Base-by-base conservation (phyloP, 2,888 invertebrate species). In the Nephrotoma flavescens region DNA sequence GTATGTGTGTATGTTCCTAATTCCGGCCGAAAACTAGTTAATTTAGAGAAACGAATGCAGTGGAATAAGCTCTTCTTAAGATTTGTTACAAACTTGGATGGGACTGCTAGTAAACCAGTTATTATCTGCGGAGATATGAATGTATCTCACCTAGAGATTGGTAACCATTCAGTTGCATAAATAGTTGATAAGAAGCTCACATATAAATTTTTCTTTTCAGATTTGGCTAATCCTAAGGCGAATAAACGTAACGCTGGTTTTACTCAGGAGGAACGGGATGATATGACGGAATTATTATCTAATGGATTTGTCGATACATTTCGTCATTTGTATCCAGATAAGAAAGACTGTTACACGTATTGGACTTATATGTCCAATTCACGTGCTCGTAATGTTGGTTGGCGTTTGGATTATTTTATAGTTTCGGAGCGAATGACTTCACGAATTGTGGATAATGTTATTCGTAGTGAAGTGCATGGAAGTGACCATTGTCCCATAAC, bases 71-170 rank as follows among this genome's bases (percentile, higher is more conserved):
- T 94, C 42, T 97, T 99, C 90, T 94, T 95, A 88, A 93, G 93
- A n/a, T 95, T 95, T 90, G 91, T 99, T 12, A 94, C 95, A 89
- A 93, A 94, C 86, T 92, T 99, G 88, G 97, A 99, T 91, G 92
- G 93, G 88, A 71, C 71, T 2, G 31, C 31, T 31, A 95, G 95
- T 89, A 99, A 99, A 90, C 98, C 99, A 7, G 97, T 99, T 9
- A 96, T 99, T 87, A 94, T 99, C 89, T 97, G 97, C 90, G 99
- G 99, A 0, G 99, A 99, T 91, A 95, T 99, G 94, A 99, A 99
- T 92, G 99, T 99, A 7, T 96, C 99, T 31, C 99, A 99, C 91
- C 92, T 94, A 88, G 98, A 98, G 93, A 98, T 99, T 90, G 97
- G 96, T 96, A 91, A 89, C 91, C 89, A 86, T 87, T 15, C 15